Conservation (phyloP, 2,888 invertebrate species). For the Helobdella robusta region DNA sequence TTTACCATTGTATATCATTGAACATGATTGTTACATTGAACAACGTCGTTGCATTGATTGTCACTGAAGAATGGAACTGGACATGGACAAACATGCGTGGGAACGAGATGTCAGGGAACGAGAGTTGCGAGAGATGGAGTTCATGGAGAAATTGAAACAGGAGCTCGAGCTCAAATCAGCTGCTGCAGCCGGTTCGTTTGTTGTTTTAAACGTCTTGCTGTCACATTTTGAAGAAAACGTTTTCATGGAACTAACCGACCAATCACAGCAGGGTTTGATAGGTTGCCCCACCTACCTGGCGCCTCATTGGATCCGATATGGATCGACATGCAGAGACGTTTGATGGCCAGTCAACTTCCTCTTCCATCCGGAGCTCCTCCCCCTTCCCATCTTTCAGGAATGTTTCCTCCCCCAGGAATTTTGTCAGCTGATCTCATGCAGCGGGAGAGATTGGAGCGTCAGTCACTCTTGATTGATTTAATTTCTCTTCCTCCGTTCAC, state of each 20-base stretch:
- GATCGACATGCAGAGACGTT: slow-evolving; percentile 70
- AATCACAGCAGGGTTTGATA: slow-evolving; percentile 43
- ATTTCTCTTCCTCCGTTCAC: too few relatives aligned
- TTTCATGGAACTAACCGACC: too few relatives aligned
- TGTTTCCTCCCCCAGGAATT: slow-evolving; percentile 50
- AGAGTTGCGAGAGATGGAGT: slow-evolving; percentile 59
- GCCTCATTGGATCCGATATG: slow-evolving; percentile 55
- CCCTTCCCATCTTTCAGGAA: slow-evolving; percentile 49
- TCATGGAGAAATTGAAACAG: slow-evolving; percentile 76
- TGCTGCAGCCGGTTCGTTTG: slow-evolving; percentile 33
- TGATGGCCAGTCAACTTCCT: slow-evolving; percentile 31
- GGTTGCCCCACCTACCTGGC: slow-evolving; percentile 40
- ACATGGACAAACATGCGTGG: slow-evolving; percentile 61
- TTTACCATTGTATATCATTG: background rate
- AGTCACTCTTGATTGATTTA: too few relatives aligned
- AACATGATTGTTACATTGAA: too few relatives aligned
- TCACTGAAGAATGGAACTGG: slow-evolving; percentile 50
- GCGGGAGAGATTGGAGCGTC: slow-evolving; percentile 70
- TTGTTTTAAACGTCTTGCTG: background rate
- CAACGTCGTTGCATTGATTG: too few relatives aligned
- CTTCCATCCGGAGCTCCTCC: slow-evolving; percentile 39
- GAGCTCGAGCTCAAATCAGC: slow-evolving; percentile 61
- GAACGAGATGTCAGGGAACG: slow-evolving; percentile 50
- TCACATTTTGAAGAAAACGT: background rate
- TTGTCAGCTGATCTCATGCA: slow-evolving; percentile 65